Evolutionary conservation across 2,113 vertebrate species (phyloP).

Genomic region (Hirundichthys speculiger): DNA sequence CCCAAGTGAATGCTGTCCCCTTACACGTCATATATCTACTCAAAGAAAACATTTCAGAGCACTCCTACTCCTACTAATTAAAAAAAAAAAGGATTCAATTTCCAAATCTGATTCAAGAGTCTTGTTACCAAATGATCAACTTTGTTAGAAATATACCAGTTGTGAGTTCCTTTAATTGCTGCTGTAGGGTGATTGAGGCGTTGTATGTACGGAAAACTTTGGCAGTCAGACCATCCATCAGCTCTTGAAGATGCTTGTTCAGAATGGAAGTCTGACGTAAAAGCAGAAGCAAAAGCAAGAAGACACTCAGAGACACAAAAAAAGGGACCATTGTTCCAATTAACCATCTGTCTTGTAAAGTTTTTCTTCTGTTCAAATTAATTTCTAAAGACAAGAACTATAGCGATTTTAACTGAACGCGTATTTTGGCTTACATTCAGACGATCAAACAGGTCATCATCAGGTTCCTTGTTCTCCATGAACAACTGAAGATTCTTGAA

Average conservation of each 20-base stretch:
- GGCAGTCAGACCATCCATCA: conserved; percentile 98
- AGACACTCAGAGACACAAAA: no score
- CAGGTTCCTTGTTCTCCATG: conserved; percentile 98
- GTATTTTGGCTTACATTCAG: conserved; percentile 87
- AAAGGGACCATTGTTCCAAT: no score
- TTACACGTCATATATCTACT: no score
- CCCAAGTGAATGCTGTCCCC: no score
- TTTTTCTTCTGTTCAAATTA: no score
- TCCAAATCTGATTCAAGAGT: not conserved
- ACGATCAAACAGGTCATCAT: conserved; percentile 97
- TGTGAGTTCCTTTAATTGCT: conserved; percentile 94
- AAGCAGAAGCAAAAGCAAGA: no score
- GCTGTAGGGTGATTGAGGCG: conserved; percentile 97
- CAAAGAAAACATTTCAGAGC: no score
- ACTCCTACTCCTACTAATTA: no score
- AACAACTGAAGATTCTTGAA: conserved; percentile 98
- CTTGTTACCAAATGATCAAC: not conserved
- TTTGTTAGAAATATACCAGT: conserved; percentile 79
- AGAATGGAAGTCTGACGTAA: conserved; percentile 97
- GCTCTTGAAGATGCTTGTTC: conserved; percentile 98
- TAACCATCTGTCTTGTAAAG: no score
- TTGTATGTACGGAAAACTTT: conserved; percentile 99
- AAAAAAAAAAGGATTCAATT: not conserved
- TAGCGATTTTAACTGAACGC: no score
- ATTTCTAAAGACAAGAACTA: no score